A percentile compares a stretch with the other conserved stretches of the same genome.
phyloP scores from a whole-genome alignment of 2,113 vertebrate species.

The Phainopepla nitens region DNA sequence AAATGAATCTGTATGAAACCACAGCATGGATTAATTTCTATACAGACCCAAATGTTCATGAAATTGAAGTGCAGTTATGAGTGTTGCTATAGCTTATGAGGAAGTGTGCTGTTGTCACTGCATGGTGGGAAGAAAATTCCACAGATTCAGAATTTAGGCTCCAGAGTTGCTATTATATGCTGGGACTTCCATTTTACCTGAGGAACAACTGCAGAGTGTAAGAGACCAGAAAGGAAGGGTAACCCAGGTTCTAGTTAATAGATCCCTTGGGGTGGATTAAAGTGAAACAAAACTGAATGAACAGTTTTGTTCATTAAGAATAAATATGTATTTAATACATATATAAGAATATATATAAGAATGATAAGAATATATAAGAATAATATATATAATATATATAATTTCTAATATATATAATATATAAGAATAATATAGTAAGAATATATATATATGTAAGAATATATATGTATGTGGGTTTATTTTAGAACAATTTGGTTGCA shows the following conservation, averaged over 20 bases:
- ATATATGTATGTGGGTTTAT: not conserved
- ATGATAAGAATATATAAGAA: no score
- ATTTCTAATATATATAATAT: no score
- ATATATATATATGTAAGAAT: no score
- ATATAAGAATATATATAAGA: no score
- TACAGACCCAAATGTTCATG: not conserved
- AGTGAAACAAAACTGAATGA: not conserved
- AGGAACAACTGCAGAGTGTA: not conserved
- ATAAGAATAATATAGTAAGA: no score
- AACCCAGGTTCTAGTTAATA: not conserved
- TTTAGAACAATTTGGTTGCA: not conserved
- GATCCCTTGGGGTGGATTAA: not conserved
- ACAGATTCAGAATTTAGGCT: not conserved
- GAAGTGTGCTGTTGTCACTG: not conserved
- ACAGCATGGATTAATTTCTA: not conserved
- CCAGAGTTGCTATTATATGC: not conserved
- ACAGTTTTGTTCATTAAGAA: no score
- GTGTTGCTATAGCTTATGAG: not conserved
- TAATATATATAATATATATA: no score
- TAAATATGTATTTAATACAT: no score
- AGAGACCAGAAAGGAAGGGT: not conserved
- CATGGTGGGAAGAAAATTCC: not conserved
- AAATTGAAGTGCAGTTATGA: not conserved
- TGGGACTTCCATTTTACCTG: not conserved
- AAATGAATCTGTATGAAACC: not conserved